Evolutionary conservation across 1,140 invertebrate genomes (phyloP).

Genomic region (Pteromalus puparum): DNA sequence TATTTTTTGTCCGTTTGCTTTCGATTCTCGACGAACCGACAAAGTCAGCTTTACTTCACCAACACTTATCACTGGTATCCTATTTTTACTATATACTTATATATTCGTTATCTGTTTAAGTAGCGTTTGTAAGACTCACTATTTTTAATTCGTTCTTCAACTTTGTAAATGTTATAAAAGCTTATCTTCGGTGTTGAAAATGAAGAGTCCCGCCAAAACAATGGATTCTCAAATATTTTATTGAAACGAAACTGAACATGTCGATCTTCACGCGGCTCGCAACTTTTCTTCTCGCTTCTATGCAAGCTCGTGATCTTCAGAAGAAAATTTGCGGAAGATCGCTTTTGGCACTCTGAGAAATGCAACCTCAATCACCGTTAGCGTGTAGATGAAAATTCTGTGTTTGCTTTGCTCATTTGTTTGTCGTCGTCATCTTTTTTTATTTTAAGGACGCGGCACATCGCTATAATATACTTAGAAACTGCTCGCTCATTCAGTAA

Average conservation of each 20-base stretch:
- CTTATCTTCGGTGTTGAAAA: conserved; percentile 29
- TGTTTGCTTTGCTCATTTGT: conserved; percentile 40
- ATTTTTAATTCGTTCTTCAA: conserved; percentile 17
- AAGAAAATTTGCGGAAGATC: conserved; percentile 38
- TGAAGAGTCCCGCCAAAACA: conserved; percentile 1
- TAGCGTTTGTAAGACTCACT: conserved; percentile 30
- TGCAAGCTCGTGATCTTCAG: neutral
- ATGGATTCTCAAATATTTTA: neutral
- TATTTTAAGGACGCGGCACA: conserved; percentile 8
- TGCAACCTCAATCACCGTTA: conserved; percentile 48
- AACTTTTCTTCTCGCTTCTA: conserved; percentile 18
- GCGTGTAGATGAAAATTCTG: conserved; percentile 42
- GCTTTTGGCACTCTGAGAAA: conserved; percentile 74
- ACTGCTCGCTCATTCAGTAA: conserved; percentile 21
- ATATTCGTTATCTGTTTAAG: conserved; percentile 27
- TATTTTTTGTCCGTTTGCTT: conserved; percentile 17
- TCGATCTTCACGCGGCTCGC: conserved; percentile 35
- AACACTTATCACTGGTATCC: conserved; percentile 44
- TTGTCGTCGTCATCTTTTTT: conserved; percentile 27
- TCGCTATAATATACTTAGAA: neutral
- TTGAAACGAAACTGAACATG: conserved; percentile 41
- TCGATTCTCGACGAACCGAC: conserved; percentile 30
- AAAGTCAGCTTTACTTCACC: conserved; percentile 37
- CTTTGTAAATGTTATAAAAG: neutral
- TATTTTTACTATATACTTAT: conserved; percentile 23